Evolutionary conservation across 2,888 invertebrate genomes (phyloP).

Genomic region (Eupithecia vulgata): DNA sequence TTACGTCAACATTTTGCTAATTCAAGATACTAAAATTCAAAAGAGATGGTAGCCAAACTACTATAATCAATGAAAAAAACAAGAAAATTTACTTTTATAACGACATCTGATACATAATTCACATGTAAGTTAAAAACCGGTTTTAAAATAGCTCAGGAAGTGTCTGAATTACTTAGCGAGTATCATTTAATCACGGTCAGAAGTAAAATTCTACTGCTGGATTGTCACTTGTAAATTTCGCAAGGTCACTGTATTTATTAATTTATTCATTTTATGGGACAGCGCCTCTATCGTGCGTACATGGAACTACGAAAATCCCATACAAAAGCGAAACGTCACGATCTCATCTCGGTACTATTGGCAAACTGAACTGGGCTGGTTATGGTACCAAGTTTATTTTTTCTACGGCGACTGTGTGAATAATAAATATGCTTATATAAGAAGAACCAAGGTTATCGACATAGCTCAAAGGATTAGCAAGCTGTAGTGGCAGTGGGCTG

Average conservation of each 20-base stretch:
- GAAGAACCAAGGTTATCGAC: too few relatives aligned
- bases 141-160: constrained; percentile 18
- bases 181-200: constrained; percentile 3
- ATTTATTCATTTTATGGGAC: too few relatives aligned
- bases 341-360: too few relatives aligned
- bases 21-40: background rate
- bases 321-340: too few relatives aligned
- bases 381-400: too few relatives aligned
- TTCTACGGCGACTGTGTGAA: too few relatives aligned
- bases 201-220: background rate
- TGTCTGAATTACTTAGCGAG: background rate
- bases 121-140: constrained; percentile 2
- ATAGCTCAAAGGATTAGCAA: too few relatives aligned
- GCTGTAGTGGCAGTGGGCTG: too few relatives aligned
- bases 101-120: background rate
- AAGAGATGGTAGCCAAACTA: background rate
- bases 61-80: background rate
- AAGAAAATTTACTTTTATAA: background rate
- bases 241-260: background rate
- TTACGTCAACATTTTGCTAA: background rate
- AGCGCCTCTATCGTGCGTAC: too few relatives aligned
- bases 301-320: too few relatives aligned
- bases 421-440: too few relatives aligned
- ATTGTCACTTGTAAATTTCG: background rate
- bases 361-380: too few relatives aligned